Evolutionary conservation across 1,140 invertebrate genomes (phyloP), one percentile per base, ranked within the genome.

Genomic region (Copidosoma floridanum): DNA sequence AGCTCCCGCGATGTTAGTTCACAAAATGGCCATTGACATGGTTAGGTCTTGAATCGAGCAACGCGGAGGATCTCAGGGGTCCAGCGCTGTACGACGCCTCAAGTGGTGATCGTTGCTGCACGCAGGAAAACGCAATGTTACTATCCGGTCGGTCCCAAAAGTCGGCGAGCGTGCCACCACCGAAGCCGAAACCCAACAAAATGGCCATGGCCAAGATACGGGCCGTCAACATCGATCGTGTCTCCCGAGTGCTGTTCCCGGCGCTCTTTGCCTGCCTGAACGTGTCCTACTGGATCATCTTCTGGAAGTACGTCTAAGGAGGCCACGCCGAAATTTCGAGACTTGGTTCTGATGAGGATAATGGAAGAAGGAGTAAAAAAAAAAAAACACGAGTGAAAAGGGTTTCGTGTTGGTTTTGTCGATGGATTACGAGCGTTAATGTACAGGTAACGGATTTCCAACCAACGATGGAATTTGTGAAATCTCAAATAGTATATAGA

Each of bases 231-330:
- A 91, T 95, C 62, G 93, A 95, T 73, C 83, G 91, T 5, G 88
- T 91, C 68, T 94, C 92, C 1, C 81, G 93, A 35, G 85, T 94
- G 35, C 89, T 93, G 71, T 96, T 96, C 74, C 93, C 93, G 0
- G 81, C 91, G 3, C 84, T 93, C 10, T 96, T 96, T 71, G 84
- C 91, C 23, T 78, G 92, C 44, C 83, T 95, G 12, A 96, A 95
- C 77, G 83, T 85, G 62, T 90, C 89, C 62, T 96, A 96, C 74
- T 96, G 93, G 93, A 85, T 90, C 58, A 86, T 91, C 73, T 95
- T 95, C 78, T 89, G 88, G 21, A 87, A 92, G 71, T 93, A 91
- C 76, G 87, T 92, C 72, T 91, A 87, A 80, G 68, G 12, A n/a
- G n/a, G n/a, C n/a, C n/a, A n/a, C n/a, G n/a, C n/a, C n/a, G n/a